Percentiles rank a stretch among this genome's conserved stretches.
Evolutionary conservation across 2,888 invertebrate genomes (phyloP).

Genomic region (Campopleginae sp.): DNA sequence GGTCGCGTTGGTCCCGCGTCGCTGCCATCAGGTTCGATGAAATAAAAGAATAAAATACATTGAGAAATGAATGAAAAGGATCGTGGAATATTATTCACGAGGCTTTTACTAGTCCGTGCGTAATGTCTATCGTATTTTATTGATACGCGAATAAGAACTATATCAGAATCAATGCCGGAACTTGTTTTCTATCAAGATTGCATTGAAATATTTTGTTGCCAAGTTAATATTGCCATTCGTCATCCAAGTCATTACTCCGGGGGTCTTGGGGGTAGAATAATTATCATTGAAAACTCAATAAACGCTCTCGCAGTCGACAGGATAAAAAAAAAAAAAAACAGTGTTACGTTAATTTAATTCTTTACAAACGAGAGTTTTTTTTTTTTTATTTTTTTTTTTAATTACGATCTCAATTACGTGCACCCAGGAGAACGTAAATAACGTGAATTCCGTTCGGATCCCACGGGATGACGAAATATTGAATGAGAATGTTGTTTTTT

Average conservation of each 20-base stretch:
- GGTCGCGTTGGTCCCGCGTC: conserved; percentile 71
- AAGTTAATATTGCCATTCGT: neutral
- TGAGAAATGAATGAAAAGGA: conserved; percentile 17
- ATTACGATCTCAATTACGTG: neutral
- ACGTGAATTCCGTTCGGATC: neutral
- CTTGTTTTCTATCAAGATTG: conserved; percentile 48
- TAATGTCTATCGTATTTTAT: conserved; percentile 10
- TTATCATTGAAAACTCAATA: neutral
- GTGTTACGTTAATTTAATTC: neutral
- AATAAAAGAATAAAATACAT: conserved; percentile 30
- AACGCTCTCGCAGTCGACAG: neutral
- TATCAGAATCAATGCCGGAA: conserved; percentile 63
- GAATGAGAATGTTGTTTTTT: conserved; percentile 16
- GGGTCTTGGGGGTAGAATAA: neutral
- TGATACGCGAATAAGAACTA: conserved; percentile 12
- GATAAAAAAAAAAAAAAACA: neutral
- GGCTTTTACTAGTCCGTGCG: conserved; percentile 73
- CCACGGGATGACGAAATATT: conserved; percentile 14
- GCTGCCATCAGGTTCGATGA: conserved; percentile 75
- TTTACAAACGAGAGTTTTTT: neutral
- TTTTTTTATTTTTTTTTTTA: neutral
- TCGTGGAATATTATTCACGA: conserved; percentile 77
- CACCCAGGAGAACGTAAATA: neutral
- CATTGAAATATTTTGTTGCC: neutral
- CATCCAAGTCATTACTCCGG: neutral